phyloP scores from a whole-genome alignment of 2,888 invertebrate genomes.

The Theretra japonica region DNA sequence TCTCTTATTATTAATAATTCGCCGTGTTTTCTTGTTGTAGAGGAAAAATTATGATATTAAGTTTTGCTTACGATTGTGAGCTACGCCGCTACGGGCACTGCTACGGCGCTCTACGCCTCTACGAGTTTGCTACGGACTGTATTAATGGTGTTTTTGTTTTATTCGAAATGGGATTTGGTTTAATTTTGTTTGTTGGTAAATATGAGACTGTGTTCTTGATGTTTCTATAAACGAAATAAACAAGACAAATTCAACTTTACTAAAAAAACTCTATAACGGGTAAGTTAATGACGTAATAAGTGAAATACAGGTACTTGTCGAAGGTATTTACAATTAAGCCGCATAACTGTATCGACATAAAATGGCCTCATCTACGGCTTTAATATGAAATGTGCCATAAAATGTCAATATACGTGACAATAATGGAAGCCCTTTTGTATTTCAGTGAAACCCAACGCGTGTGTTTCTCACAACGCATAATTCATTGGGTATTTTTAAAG shows the following conservation, averaged over 20 bases:
- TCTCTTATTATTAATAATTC: slow-evolving; percentile 81
- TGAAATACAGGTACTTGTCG: too few species aligned
- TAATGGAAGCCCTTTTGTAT: slow-evolving; percentile 12
- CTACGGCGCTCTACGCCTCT: slow-evolving; percentile 48
- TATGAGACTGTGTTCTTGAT: background rate
- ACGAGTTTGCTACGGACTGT: slow-evolving; percentile 39
- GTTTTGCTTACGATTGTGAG: slow-evolving; percentile 63
- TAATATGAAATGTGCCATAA: background rate
- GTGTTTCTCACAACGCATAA: slow-evolving; percentile 18
- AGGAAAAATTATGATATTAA: slow-evolving; percentile 69
- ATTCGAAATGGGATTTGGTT: slow-evolving; percentile 14
- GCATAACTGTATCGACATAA: too few species aligned
- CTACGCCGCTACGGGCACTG: slow-evolving; percentile 56
- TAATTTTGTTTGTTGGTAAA: slow-evolving; percentile 2
- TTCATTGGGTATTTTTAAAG: slow-evolving; percentile 19
- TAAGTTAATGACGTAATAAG: too few species aligned
- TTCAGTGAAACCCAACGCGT: slow-evolving; percentile 15
- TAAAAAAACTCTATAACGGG: too few species aligned
- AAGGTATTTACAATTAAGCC: too few species aligned
- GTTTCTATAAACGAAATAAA: too few species aligned
- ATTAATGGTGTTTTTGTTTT: slow-evolving; percentile 24
- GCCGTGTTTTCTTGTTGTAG: slow-evolving; percentile 76
- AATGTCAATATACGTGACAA: background rate
- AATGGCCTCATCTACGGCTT: background rate
- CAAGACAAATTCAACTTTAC: background rate